Conservation (phyloP, 2,888 invertebrate species). For the Erynnis tages region DNA sequence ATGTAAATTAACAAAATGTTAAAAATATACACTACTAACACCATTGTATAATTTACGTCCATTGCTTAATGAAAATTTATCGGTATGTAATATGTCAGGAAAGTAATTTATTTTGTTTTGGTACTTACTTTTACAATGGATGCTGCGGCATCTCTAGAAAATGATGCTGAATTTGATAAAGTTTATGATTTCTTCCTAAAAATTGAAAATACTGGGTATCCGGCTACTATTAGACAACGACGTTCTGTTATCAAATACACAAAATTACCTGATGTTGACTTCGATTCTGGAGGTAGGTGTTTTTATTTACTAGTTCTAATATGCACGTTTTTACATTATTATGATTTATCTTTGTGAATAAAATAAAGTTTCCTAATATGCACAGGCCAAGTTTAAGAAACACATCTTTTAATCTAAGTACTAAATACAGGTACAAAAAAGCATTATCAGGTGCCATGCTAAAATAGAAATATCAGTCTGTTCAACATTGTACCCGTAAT, state of each 20-base stretch:
- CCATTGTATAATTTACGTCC: background rate
- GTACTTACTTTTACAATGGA: conserved; percentile 52
- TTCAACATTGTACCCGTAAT: too few species aligned
- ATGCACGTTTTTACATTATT: too few species aligned
- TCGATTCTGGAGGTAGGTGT: conserved; percentile 54
- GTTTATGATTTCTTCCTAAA: conserved; percentile 51
- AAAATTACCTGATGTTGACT: conserved; percentile 62
- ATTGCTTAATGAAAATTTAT: conserved; percentile 26
- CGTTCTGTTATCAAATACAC: conserved; percentile 65
- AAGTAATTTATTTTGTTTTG: background rate
- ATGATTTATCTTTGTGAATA: too few species aligned
- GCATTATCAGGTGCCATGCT: too few species aligned
- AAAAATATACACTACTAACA: background rate
- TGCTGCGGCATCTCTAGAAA: conserved; percentile 59
- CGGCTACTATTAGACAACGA: conserved; percentile 46
- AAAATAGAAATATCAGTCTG: too few species aligned
- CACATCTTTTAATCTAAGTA: too few species aligned
- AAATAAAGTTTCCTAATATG: too few species aligned
- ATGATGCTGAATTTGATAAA: conserved; percentile 48
- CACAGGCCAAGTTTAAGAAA: too few species aligned
- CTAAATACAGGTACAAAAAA: too few species aligned
- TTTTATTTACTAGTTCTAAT: too few species aligned
- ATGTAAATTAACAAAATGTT: conserved; percentile 4
- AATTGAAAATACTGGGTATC: conserved; percentile 47
- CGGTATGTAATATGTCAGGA: conserved; percentile 35